A percentile compares a stretch with the other conserved stretches of the same genome.
Conservation (phyloP, 2,113 vertebrate genomes). For the Lagopus muta region DNA sequence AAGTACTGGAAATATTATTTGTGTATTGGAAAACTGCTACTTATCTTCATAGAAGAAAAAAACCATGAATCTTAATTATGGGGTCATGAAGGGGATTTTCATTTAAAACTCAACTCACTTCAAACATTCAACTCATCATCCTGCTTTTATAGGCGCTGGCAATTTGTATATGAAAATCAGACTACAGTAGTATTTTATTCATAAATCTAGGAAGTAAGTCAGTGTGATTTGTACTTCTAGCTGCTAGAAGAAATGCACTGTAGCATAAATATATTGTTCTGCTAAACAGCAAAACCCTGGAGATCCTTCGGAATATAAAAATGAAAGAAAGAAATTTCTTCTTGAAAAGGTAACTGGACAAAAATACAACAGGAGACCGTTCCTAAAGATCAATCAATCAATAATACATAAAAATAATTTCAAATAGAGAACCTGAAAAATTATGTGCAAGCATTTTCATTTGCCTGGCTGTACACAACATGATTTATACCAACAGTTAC, state of each 20-base stretch:
- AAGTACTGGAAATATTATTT: not conserved
- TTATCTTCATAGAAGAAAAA: not conserved
- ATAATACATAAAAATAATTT: not conserved
- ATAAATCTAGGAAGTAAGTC: not conserved
- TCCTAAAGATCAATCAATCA: not conserved
- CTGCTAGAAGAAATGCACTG: not conserved
- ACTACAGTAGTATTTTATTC: not conserved
- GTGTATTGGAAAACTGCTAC: not conserved
- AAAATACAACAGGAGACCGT: not conserved
- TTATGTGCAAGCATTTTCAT: not conserved
- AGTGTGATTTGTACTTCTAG: not conserved
- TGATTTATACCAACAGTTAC: not conserved
- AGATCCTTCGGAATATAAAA: not conserved
- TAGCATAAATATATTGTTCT: not conserved
- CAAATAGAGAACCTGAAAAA: not conserved
- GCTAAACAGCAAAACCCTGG: not conserved
- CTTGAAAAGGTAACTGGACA: not conserved
- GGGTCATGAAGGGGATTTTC: not conserved
- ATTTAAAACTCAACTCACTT: not conserved
- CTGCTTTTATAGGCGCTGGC: not conserved
- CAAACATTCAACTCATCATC: not conserved
- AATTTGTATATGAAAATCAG: not conserved
- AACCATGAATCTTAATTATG: not conserved
- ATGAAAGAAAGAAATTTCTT: not conserved
- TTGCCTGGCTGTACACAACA: not conserved